Evolutionary conservation across 2,113 vertebrate species (phyloP), one percentile per base, ranked within the genome.

Genomic region (Sphaerodactylus townsendi): DNA sequence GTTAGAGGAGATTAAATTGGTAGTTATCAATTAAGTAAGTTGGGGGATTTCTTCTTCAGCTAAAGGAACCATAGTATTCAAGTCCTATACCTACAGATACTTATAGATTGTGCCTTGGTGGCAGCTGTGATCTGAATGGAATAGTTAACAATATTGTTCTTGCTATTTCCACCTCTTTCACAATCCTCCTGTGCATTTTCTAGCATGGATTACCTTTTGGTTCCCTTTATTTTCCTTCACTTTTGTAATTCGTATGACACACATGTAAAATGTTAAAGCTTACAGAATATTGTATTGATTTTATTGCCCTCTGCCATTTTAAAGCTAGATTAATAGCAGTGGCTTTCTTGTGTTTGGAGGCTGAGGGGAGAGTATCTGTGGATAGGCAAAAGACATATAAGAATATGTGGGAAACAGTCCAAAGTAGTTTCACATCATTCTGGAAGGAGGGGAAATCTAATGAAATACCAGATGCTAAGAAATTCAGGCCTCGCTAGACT

Each of bases 21-120:
- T 10, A 1, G 23, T 77, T 85, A 66, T 87, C 28, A 30, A 6
- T 11, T 72, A 91, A 85, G n/a, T 85, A n/a, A 37, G 79, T 64
- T 79, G 48, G 71, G 76, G 17, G 85, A 35, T 37, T 73, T 77
- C 39, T 82, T 30, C 53, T 30, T 33, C 64, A n/a, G 64, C 28
- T 33, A 66, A 30, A 66, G 30, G 64, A 66, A 14, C 30, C 64
- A 13, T 66, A n/a, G 21, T 53, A 53, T 37, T 23, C 53, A 56
- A 56, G 53, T 37, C 48, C 33, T 11, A 10, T 35, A 3, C 69
- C 4, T 56, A n/a, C 1, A 74, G 44, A 11, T 50, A 74, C 35
- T 53, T 76, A 35, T 33, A 10, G 1, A 33, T 77, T 30, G 21
- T 59, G 3, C 77, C 1, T 30, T 50, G 13, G 17, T 68, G 64